Conservation (phyloP, 2,888 invertebrate genomes). For the Ormyrus thymus region DNA sequence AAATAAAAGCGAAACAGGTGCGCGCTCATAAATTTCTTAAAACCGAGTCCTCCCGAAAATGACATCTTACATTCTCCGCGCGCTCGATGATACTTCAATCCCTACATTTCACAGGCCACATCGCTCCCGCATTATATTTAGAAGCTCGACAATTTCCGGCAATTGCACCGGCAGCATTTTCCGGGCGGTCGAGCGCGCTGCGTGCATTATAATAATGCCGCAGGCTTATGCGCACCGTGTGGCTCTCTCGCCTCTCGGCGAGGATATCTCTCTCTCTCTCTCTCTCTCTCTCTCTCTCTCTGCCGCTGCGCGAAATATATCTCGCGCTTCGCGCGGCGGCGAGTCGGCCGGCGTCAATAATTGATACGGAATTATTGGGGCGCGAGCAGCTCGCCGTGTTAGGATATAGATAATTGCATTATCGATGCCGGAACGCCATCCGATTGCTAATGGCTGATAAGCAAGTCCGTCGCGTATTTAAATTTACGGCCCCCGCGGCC, state of each 20-base stretch:
- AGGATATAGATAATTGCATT: constrained; percentile 40
- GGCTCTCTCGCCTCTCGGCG: not conserved
- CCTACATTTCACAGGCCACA: not conserved
- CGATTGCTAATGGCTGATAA: constrained; percentile 48
- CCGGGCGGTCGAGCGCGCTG: not conserved
- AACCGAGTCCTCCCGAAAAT: no score
- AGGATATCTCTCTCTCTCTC: not conserved
- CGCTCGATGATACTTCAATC: no score
- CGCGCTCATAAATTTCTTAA: no score
- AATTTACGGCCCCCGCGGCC: constrained; percentile 36
- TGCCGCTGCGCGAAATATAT: not conserved
- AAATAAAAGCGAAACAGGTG: no score
- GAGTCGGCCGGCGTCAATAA: constrained; percentile 51
- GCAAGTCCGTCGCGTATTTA: constrained; percentile 5
- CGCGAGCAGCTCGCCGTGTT: not conserved
- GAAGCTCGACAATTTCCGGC: constrained; percentile 24
- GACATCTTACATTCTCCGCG: no score
- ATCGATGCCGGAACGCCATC: constrained; percentile 39
- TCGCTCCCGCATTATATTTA: constrained; percentile 1
- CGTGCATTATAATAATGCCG: constrained; percentile 39
- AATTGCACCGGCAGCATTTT: constrained; percentile 48
- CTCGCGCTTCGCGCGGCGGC: constrained; percentile 11
- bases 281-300: not conserved
- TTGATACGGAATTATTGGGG: constrained; percentile 62
- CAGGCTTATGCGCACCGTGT: not conserved